These are phyloP conservation scores for Enoplosus armatus DNA, from an alignment of 2,797 vertebrate species.

Conservation along the genomic window DNA sequence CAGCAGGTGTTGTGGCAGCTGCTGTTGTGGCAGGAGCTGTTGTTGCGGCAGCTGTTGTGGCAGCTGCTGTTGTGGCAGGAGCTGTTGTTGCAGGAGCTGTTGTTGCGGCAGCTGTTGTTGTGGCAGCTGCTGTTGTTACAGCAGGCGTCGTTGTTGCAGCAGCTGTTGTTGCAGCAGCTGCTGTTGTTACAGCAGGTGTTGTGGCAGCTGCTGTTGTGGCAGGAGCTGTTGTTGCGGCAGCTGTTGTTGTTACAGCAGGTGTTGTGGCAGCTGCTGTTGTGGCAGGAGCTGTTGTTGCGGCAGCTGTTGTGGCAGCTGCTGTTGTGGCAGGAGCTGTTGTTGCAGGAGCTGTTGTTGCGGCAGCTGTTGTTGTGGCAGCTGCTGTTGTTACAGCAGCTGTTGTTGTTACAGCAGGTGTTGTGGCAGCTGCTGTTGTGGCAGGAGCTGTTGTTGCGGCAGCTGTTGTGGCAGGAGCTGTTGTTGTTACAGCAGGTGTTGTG, in stretches of 20 bases:
- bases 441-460: neutral
- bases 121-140: neutral
- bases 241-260: neutral
- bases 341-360: neutral
- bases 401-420: no score
- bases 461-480: no score
- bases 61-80: accelerated
- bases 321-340: neutral
- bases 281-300: no score
- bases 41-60: neutral
- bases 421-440: accelerated
- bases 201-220: neutral
- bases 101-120: neutral
- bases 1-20: neutral
- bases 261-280: neutral
- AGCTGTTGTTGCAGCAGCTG: neutral
- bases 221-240: neutral
- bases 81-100: neutral
- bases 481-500: no score
- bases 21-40: neutral
- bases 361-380: neutral
- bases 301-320: no score
- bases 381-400: neutral
- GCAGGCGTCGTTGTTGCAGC: no score
- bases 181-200: neutral